Evolutionary conservation across 2,113 vertebrate genomes (phyloP), one percentile per base, ranked within the genome.

Genomic region (Conger conger): DNA sequence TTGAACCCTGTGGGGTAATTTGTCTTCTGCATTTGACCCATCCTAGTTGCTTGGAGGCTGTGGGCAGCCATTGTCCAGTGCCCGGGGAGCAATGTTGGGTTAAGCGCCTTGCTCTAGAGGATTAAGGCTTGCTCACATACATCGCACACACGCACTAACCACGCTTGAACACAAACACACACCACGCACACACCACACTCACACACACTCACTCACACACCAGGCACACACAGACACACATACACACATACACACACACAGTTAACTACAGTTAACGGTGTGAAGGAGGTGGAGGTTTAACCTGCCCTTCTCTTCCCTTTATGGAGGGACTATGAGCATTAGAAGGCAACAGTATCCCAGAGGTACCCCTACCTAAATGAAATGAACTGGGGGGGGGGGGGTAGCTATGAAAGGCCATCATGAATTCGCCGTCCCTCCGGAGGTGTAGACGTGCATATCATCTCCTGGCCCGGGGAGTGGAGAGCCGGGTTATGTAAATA

Each of bases 181-280:
- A n/a, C n/a, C n/a, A n/a, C n/a, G n/a, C n/a, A n/a, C n/a, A n/a
- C n/a, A n/a, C n/a, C n/a, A n/a, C n/a, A n/a, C n/a, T n/a, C n/a
- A n/a, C 57, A 60, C n/a, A 18, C 60, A 1, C n/a, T 20, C 20
- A 73, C 13, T n/a, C 57, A 18, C 15, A 86, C 87, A 87, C n/a
- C n/a, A n/a, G n/a, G n/a, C 78, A 88, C 73, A 86, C 80, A 85
- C 40, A 79, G 76, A 86, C 86, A 18, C 79, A 53, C 82, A 76
- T 20, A 79, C 78, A 81, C 36, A 82, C 81, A 78, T 76, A 60
- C 30, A 0, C 40, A 85, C 7, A 36, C 86, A 85, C 18, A 84
- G 84, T 89, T 87, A 85, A 76, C n/a, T 23, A 50, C 79, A 80
- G 13, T 8, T 23, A 13, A 9, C 27, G 5, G 37, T 42, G 33